Base-by-base conservation (phyloP, 2,797 vertebrate genomes). In the Centropyge bicolor region DNA sequence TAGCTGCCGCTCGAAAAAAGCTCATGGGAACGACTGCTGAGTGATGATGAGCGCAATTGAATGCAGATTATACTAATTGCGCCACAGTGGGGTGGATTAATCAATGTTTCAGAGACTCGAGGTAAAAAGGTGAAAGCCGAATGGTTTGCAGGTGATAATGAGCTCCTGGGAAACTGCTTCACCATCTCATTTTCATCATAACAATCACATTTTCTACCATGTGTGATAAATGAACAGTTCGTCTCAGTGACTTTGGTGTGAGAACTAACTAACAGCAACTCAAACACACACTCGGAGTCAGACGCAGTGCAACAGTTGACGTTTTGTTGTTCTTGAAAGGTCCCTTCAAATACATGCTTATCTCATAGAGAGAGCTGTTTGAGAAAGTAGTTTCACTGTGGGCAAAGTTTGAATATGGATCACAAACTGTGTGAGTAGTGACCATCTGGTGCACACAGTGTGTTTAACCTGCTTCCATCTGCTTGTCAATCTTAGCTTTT, bases 61-160 rank as follows among this genome's bases (percentile, higher is more conserved):
- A 73, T 72, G 76, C 54, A 82, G 74, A 84, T 86, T 74, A 76
- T 8, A 56, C 61, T 83, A 83, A 89, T 79, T 83, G 69, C 8
- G 36, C 24, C 17, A 61, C 72, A 56, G 77, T 17, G 66, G 54
- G 64, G 56, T 22, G 69, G 64, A 82, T 86, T 85, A 84, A 76
- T 84, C 79, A 80, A 76, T 24, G 71, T 60, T 80, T 74, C 52
- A 55, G 69, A 81, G 69, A 67, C 61, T 14, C 5, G 22, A 64
- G 68, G 76, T 76, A 59, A 80, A 83, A 74, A 74, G 55, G 62
- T 84, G 76, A 72, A 62, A 9, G 67, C 71, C 48, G 56, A 71
- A 66, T 61, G 66, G 24, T 51, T 71, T 51, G 35, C 68, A 56
- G 36, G 74, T 66, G 66, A 79, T 80, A 77, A 52, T 81, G 84